Base-by-base conservation (phyloP, 1,140 invertebrate genomes). In the Pseudomyrmex concolor region DNA sequence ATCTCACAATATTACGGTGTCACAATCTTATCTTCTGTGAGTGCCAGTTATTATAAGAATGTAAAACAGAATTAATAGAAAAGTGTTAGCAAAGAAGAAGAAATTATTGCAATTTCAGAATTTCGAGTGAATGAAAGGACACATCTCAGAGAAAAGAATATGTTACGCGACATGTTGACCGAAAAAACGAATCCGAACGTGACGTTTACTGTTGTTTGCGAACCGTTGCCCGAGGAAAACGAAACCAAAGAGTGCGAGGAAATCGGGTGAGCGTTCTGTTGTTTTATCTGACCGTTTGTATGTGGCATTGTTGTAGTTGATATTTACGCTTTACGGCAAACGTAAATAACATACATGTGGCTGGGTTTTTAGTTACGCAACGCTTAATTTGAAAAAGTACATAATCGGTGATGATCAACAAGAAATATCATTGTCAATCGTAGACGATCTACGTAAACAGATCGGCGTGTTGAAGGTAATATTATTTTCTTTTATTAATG, bases 381-480 rank as follows among this genome's bases (percentile, higher is more conserved):
- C 85, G 81, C 90, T 94, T 48, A 90, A 94, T 77, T 22, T 94
- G 55, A 91, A 88, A 72, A 86, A 93, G 22, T 93, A 91, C n/a
- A 87, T 90, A 9, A 60, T 90, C 2, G 87, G 67, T 7, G 78
- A 84, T 7, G 60, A 45, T 10, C 17, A 55, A 0, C 88, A 78
- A 86, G 60, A 89, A 13, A 34, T 91, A 8, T 84, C 87, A 1
- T 25, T 93, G 9, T 89, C 85, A 34, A 83, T 93, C 2, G 85
- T 78, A 17, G 84, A 85, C 66, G 51, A 70, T 1, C 73, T 77
- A 43, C 83, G 51, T 0, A 87, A 74, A 83, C 68, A 91, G n/a
- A 88, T 93, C 70, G 92, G 92, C 64, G 66, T 88, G 3, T 57
- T 93, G 10, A 92, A 90, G 88, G 92, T 93, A 86, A 60, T 51